These are phyloP conservation scores for Zygaena filipendulae DNA, from an alignment of 2,888 invertebrate species.

Conservation along the genomic window DNA sequence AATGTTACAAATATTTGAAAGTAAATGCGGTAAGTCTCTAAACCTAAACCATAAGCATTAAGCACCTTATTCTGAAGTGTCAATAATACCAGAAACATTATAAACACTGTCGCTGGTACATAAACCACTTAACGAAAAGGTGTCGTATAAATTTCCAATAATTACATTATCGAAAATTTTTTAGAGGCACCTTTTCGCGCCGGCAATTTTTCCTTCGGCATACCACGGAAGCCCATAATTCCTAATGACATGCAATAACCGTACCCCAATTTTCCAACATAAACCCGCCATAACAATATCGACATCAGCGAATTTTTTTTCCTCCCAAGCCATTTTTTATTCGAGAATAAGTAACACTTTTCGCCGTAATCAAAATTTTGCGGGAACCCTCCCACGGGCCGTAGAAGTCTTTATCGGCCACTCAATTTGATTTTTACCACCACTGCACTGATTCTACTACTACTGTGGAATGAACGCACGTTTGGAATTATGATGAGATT, in stretches of 20 bases:
- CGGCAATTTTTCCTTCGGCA: slow-evolving; percentile 39
- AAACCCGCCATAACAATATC: slow-evolving; percentile 70
- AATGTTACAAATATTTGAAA: too few relatives aligned
- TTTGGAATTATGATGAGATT: slow-evolving; percentile 32
- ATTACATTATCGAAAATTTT: slow-evolving; percentile 60
- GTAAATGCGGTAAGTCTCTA: too few relatives aligned
- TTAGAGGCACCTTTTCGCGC: slow-evolving; percentile 32
- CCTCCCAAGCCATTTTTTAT: slow-evolving; percentile 42
- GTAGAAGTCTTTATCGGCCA: slow-evolving; percentile 57
- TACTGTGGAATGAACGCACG: slow-evolving; percentile 38
- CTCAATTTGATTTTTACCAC: slow-evolving; percentile 65
- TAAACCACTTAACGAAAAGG: too few relatives aligned
- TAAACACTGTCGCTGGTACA: too few relatives aligned
- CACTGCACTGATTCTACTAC: slow-evolving; percentile 50
- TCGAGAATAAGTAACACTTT: slow-evolving; percentile 66
- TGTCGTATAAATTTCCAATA: slow-evolving; percentile 62
- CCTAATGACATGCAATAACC: slow-evolving; percentile 70
- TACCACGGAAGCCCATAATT: slow-evolving; percentile 65
- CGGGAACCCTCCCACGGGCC: slow-evolving; percentile 26
- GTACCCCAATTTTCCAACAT: slow-evolving; percentile 67
- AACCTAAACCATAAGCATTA: too few relatives aligned
- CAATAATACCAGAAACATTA: too few relatives aligned
- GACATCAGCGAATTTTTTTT: slow-evolving; percentile 62
- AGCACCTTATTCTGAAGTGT: too few relatives aligned
- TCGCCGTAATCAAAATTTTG: slow-evolving; percentile 63